Conservation (phyloP, 2,888 invertebrate species). For the Cryptophagus acutangulus region DNA sequence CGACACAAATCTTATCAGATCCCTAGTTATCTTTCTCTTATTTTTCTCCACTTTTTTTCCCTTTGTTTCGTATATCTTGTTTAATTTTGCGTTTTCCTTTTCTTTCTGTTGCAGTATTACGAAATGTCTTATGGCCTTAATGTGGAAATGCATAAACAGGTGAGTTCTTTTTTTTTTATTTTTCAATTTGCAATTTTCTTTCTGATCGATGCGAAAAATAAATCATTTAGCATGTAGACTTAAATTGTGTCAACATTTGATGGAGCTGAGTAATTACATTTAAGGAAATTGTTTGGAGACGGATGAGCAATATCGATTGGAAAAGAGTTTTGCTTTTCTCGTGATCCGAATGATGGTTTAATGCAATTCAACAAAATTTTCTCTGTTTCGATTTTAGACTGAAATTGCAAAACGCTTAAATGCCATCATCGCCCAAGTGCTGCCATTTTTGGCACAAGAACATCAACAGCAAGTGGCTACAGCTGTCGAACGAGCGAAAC, state of each 20-base stretch:
- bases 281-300: conserved; percentile 1
- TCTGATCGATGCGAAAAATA: too few species aligned
- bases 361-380: background rate
- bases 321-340: background rate
- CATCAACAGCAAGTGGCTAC: conserved; percentile 90
- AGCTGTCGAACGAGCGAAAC: conserved; percentile 90
- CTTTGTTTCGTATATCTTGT: conserved; percentile 25
- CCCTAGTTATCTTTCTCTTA: conserved; percentile 33
- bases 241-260: too few species aligned
- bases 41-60: conserved; percentile 28
- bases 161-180: conserved; percentile 47
- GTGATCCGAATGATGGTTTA: too few species aligned
- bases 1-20: conserved; percentile 38
- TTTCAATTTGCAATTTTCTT: too few species aligned
- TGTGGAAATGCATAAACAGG: conserved; percentile 98
- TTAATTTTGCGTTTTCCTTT: too few species aligned
- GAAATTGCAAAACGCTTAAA: conserved; percentile 93
- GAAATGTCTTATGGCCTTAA: conserved; percentile 97
- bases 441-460: conserved; percentile 87
- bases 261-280: too few species aligned
- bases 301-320: background rate
- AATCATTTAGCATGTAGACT: too few species aligned
- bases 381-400: conserved; percentile 59
- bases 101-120: conserved; percentile 96
- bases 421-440: conserved; percentile 88